Evolutionary conservation across 2,888 invertebrate species (phyloP).

Genomic region (Automeris io): DNA sequence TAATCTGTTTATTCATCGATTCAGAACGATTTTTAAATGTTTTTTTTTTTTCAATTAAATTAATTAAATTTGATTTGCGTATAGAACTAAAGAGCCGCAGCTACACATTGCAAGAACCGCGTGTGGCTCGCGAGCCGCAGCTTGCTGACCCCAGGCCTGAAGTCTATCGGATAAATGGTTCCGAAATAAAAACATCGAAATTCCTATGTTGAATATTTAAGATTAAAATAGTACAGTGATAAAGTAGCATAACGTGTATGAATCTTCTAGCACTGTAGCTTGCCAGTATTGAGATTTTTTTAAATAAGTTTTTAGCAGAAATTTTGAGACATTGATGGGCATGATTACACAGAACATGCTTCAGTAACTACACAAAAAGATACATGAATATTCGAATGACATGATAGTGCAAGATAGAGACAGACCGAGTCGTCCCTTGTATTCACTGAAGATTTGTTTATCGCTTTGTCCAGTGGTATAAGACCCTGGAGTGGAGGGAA

Average conservation of each 20-base stretch:
- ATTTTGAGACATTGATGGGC: slow-evolving; percentile 16
- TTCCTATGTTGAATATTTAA: no score
- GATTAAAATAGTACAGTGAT: no score
- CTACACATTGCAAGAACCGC: no score
- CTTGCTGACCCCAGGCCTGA: no score
- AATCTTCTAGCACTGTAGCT: slow-evolving; percentile 6
- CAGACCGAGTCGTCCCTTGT: slow-evolving; percentile 72
- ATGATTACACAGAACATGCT: slow-evolving; percentile 62
- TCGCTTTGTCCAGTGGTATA: slow-evolving; percentile 73
- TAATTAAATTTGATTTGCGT: no score
- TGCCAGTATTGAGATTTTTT: slow-evolving; percentile 5
- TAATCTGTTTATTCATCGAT: no score
- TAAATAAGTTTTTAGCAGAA: slow-evolving; percentile 8
- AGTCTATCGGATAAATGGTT: no score
- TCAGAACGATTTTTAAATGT: no score
- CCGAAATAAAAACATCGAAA: no score
- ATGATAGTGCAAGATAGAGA: slow-evolving; percentile 59
- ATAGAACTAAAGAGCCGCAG: no score
- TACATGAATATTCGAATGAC: slow-evolving; percentile 49
- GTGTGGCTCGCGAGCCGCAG: no score
- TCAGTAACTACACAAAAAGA: slow-evolving; percentile 55
- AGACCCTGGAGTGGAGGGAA: slow-evolving; percentile 63
- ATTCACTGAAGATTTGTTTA: slow-evolving; percentile 71
- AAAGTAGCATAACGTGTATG: slow-evolving; percentile 1
- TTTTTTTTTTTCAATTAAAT: no score